These are phyloP conservation scores for Sebastes flavidus DNA, from an alignment of 2,797 vertebrate genomes.

Conservation along the genomic window DNA sequence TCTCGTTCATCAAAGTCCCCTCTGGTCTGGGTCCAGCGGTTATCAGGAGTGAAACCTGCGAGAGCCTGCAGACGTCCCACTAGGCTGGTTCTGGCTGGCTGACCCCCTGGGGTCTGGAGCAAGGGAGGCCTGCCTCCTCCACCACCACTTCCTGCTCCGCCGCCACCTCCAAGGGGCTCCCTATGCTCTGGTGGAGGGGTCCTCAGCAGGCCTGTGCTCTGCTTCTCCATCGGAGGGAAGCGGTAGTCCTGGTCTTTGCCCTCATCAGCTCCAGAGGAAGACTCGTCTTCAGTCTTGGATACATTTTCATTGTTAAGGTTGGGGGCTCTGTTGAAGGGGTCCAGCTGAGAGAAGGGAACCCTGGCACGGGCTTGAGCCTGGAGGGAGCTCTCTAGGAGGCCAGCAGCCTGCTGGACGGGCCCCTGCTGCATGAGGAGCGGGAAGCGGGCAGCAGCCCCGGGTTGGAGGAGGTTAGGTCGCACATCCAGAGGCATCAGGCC, in stretches of 20 bases:
- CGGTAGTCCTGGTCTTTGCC: slow-evolving; percentile 98
- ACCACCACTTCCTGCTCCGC: slow-evolving; percentile 81
- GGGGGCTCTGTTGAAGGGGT: slow-evolving; percentile 87
- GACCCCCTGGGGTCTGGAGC: slow-evolving; percentile 77
- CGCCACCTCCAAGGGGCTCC: slow-evolving; percentile 86
- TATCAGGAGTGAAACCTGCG: slow-evolving; percentile 90
- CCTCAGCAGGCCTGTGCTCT: slow-evolving; percentile 87
- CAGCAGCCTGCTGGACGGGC: slow-evolving; percentile 82
- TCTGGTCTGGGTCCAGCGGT: slow-evolving; percentile 92
- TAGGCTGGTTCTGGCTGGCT: slow-evolving; percentile 70
- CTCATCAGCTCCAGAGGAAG: slow-evolving; percentile 87
- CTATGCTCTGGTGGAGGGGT: slow-evolving; percentile 91
- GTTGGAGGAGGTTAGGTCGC: slow-evolving; percentile 89
- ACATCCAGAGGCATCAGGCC: slow-evolving; percentile 92
- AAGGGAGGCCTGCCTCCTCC: slow-evolving; percentile 69
- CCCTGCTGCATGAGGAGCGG: slow-evolving; percentile 91
- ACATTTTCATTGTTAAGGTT: slow-evolving; percentile 84
- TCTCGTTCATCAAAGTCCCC: slow-evolving; percentile 98
- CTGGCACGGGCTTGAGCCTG: slow-evolving; percentile 88
- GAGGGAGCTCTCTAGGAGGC: slow-evolving; percentile 87
- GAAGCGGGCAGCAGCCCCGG: slow-evolving; percentile 81
- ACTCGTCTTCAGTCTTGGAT: slow-evolving; percentile 87
- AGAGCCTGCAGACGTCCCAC: slow-evolving; percentile 86
- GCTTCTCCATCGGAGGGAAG: slow-evolving; percentile 91
- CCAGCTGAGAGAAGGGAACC: slow-evolving; percentile 90